A percentile compares a stretch with the other conserved stretches of the same genome.
Conservation (phyloP, 2,797 vertebrate genomes). For the Cynopterus sphinx region DNA sequence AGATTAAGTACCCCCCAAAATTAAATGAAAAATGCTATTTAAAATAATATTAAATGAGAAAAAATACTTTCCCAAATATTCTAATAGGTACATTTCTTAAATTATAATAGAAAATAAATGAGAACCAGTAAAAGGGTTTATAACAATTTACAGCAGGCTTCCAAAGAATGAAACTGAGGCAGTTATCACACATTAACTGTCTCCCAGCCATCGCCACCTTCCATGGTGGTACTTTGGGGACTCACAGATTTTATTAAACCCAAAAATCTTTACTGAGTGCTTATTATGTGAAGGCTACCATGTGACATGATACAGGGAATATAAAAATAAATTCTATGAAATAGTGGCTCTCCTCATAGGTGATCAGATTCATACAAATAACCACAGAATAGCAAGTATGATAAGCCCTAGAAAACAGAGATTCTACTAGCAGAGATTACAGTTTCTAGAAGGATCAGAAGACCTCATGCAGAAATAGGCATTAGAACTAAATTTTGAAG, state of each 20-base stretch:
- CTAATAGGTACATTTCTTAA: not conserved
- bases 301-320: not conserved
- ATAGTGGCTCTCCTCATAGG: not conserved
- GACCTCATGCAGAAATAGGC: not conserved
- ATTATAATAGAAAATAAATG: not conserved
- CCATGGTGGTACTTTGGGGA: not conserved
- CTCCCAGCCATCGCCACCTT: no score
- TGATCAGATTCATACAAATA: not conserved
- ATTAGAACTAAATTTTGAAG: not conserved
- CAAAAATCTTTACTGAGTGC: not conserved
- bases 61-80: not conserved
- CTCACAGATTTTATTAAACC: not conserved
- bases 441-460: not conserved
- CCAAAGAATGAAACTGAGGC: not conserved
- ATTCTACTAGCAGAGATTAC: not conserved
- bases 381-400: not conserved
- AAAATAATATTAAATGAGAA: not conserved
- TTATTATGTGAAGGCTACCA: not conserved
- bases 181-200: not conserved
- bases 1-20: not conserved
- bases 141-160: not conserved
- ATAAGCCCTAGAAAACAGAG: not conserved
- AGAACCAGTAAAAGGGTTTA: not conserved
- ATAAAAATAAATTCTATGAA: constrained; percentile 21
- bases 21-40: not conserved